These are phyloP conservation scores for Tringa solitaria DNA, from an alignment of 2,113 vertebrate species.

Conservation along the genomic window DNA sequence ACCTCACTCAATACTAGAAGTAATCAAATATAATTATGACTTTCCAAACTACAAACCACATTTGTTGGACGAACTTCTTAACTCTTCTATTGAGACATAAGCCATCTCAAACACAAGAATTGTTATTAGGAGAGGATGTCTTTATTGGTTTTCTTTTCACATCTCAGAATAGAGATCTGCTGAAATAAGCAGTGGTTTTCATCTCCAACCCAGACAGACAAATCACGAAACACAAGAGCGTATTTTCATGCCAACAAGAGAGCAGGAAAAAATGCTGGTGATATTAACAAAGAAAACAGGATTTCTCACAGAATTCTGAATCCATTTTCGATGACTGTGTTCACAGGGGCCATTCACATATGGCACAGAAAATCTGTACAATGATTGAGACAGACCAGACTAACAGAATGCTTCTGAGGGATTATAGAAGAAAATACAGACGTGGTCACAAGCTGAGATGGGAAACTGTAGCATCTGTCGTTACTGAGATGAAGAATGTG, in stretches of 20 bases:
- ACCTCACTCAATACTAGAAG: neutral
- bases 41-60: neutral
- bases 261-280: neutral
- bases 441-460: neutral
- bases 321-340: neutral
- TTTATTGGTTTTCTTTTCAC: neutral
- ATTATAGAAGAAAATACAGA: neutral
- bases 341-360: neutral
- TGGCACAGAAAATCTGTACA: neutral
- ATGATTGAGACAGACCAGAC: neutral
- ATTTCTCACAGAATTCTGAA: neutral
- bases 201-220: neutral
- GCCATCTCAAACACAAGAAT: neutral
- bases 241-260: neutral
- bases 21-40: neutral
- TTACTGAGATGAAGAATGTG: neutral
- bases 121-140: neutral
- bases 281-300: neutral
- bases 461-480: neutral
- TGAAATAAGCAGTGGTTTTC: neutral
- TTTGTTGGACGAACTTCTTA: neutral
- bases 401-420: neutral
- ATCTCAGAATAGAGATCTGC: neutral
- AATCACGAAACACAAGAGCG: neutral
- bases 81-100: neutral